Evolutionary conservation across 2,797 vertebrate genomes (phyloP), one percentile per base, ranked within the genome.

Genomic region (Coracias cyanogaster): DNA sequence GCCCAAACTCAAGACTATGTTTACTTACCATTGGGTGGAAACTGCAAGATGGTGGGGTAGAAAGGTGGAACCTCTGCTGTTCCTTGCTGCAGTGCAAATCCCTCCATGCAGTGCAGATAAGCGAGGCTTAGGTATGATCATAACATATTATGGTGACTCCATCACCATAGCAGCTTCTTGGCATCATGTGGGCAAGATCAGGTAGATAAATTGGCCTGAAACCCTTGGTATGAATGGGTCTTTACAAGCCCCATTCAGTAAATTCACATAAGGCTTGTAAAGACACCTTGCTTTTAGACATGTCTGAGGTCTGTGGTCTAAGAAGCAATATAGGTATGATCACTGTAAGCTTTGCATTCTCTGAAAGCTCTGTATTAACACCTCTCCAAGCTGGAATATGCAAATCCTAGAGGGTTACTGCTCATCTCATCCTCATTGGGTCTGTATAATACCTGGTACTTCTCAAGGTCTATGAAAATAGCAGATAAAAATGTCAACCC

Each of bases 401-500:
- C 67, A 89, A 91, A 95, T 94, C 43, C 46, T 89, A 33, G 78
- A 72, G 81, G 51, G 69, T 73, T 93, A 66, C n/a, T 65, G 1
- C 58, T 72, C 51, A 8, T 51, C 64, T 33, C 81, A 70, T 39
- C 51, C 64, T 62, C 51, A 2, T 31, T 28, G 35, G 22, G 65
- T 83, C 58, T 72, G 18, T 51, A 26, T 74, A 89, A 41, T 12
- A 54, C 45, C 58, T 54, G 21, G n/a, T 58, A 20, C 74, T 46
- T 70, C n/a, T 66, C 74, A 85, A 70, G 51, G 24, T 14, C 70
- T 79, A 17, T 80, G 86, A 93, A 93, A 94, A 94, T 51, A 73
- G 10, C 41, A 10, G 31, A 14, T 33, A 43, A 86, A 94, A 96
- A 82, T 93, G 84, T 77, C 86, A 93, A 1, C 28, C n/a, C 39